These are phyloP conservation scores for Pangasianodon hypophthalmus DNA, from an alignment of 2,113 vertebrate species.

Conservation along the genomic window DNA sequence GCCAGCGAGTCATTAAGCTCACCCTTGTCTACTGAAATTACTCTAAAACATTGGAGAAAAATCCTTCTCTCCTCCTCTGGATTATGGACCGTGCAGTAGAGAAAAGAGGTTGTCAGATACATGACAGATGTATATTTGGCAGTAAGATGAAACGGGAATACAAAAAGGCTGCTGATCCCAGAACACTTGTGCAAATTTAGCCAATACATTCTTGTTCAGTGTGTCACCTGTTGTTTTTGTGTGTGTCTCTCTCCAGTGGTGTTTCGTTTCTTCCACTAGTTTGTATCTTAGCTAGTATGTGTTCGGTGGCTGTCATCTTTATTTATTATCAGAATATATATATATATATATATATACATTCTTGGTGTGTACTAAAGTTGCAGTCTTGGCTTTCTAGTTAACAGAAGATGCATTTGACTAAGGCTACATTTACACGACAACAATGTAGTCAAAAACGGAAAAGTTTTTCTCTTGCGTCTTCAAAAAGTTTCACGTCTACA, in stretches of 20 bases:
- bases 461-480: too few relatives aligned
- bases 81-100: constrained; percentile 14
- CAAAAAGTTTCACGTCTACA: too few relatives aligned
- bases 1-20: constrained; percentile 22
- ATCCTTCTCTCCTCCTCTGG: constrained; percentile 10
- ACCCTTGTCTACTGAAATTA: constrained; percentile 40
- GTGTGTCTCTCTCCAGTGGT: constrained; percentile 3
- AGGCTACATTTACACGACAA: too few relatives aligned
- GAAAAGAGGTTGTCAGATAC: constrained; percentile 25
- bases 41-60: constrained; percentile 3
- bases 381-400: background rate
- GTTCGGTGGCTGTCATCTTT: background rate
- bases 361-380: background rate
- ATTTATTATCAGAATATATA: background rate
- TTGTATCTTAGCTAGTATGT: background rate
- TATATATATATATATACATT: too few relatives aligned
- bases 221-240: constrained; percentile 32
- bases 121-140: constrained; percentile 43
- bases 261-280: background rate
- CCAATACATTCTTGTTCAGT: background rate
- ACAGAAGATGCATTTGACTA: too few relatives aligned
- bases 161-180: background rate
- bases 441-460: too few relatives aligned
- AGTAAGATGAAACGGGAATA: constrained; percentile 4
- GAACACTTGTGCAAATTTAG: background rate